Evolutionary conservation across 2,797 vertebrate genomes (phyloP).

Genomic region (Notamacropus eugenii): DNA sequence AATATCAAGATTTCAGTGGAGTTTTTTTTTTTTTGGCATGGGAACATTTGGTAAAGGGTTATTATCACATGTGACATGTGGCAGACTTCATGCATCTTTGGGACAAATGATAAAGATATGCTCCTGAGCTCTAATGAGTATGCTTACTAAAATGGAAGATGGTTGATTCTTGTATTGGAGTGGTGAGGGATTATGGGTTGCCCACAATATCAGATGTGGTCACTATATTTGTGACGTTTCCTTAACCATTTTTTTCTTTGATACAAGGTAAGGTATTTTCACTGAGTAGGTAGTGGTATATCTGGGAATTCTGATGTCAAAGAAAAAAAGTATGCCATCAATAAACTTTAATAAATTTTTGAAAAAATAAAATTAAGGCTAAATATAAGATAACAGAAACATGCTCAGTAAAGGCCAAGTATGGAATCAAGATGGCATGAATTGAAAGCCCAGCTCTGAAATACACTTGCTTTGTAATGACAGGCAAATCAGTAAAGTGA

Average conservation of each 20-base stretch:
- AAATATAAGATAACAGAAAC: background rate
- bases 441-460: background rate
- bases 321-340: background rate
- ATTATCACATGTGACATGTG: conserved; percentile 43
- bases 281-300: background rate
- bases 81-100: conserved; percentile 18
- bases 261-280: background rate
- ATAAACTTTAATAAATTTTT: background rate
- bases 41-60: conserved; percentile 57
- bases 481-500: background rate
- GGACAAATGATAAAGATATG: conserved; percentile 39
- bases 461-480: background rate
- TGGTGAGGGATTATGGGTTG: background rate
- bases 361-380: background rate
- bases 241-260: background rate
- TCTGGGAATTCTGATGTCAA: no score
- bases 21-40: conserved; percentile 50
- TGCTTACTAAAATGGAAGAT: conserved; percentile 45
- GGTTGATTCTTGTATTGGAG: background rate
- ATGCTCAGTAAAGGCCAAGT: background rate
- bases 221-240: background rate
- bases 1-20: conserved; percentile 40
- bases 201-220: background rate
- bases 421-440: background rate
- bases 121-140: conserved; percentile 43